These are phyloP conservation scores for Tinamus guttatus DNA, from an alignment of 2,113 vertebrate genomes.

Conservation along the genomic window DNA sequence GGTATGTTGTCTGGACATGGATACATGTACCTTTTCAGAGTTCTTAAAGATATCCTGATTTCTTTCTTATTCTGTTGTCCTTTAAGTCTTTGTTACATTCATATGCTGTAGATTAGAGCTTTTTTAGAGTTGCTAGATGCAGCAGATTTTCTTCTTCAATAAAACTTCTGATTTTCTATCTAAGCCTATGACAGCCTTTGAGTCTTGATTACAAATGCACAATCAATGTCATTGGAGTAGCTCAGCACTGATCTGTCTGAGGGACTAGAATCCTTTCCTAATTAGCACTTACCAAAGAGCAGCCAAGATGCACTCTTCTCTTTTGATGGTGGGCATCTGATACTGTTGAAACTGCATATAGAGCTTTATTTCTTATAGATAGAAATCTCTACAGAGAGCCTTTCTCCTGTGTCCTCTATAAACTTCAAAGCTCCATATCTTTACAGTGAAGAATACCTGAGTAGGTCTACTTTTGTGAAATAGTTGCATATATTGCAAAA, in stretches of 20 bases:
- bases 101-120: not conserved
- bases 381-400: not conserved
- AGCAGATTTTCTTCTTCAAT: not conserved
- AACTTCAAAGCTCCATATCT: not conserved
- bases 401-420: not conserved
- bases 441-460: not conserved
- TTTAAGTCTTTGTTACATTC: not conserved
- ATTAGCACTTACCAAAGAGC: not conserved
- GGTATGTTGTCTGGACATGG: not conserved
- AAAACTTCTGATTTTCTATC: not conserved
- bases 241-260: not conserved
- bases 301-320: not conserved
- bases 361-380: not conserved
- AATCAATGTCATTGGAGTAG: not conserved
- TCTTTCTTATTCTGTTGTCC: not conserved
- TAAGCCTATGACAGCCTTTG: slow-evolving; percentile 27
- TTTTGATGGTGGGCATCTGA: not conserved
- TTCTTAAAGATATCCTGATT: not conserved
- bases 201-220: slow-evolving; percentile 35
- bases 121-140: not conserved
- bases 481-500: not conserved
- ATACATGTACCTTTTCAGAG: not conserved
- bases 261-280: slow-evolving; percentile 8
- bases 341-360: not conserved
- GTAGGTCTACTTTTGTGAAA: not conserved